A percentile compares a stretch with the other conserved stretches of the same genome.
These are phyloP conservation scores for Zosterops japonicus DNA, from an alignment of 2,113 vertebrate genomes.

Conservation along the genomic window DNA sequence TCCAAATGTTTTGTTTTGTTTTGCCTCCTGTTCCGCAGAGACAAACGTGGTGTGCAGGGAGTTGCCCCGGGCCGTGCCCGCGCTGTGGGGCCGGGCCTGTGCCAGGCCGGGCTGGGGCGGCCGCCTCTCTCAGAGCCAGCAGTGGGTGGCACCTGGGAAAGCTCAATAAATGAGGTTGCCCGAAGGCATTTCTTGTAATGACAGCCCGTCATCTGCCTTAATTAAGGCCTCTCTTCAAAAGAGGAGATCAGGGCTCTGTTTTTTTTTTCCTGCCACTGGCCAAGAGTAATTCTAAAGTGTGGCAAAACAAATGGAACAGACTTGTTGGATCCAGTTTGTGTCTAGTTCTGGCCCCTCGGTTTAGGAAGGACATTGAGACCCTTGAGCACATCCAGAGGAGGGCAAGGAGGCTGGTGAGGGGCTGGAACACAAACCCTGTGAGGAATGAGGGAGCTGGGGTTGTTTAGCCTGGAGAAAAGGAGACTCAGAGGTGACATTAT, in stretches of 20 bases:
- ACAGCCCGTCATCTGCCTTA: not conserved
- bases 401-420: not conserved
- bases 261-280: not conserved
- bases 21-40: not conserved
- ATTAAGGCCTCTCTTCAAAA: not conserved
- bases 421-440: not conserved
- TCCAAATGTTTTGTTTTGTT: not conserved
- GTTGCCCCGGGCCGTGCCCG: not conserved
- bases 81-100: not conserved
- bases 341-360: not conserved
- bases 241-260: not conserved
- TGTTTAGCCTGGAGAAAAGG: not conserved
- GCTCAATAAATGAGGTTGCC: not conserved
- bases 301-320: not conserved
- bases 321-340: not conserved
- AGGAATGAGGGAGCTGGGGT: not conserved
- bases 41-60: not conserved
- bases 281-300: not conserved
- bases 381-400: accelerated
- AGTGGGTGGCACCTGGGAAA: not conserved
- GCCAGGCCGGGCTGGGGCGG: not conserved
- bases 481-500: not conserved
- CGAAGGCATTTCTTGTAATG: not conserved
- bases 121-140: not conserved
- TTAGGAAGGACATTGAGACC: not conserved